Evolutionary conservation across 2,797 vertebrate genomes (phyloP).

Genomic region (Mus spretus): DNA sequence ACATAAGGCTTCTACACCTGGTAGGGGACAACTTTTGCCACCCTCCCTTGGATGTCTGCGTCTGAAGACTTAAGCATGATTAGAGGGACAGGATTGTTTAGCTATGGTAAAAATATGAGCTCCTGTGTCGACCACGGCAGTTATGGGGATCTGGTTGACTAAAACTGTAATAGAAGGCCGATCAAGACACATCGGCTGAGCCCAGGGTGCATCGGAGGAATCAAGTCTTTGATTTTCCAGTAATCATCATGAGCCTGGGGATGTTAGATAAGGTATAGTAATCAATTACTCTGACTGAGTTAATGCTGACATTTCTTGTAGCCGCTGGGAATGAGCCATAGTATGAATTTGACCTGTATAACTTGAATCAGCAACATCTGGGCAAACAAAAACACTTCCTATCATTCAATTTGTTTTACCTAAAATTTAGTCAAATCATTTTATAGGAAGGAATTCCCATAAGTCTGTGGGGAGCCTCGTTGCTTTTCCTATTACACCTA

Average conservation of each 20-base stretch:
- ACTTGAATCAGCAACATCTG: background rate
- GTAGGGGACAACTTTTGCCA: background rate
- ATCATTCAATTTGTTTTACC: background rate
- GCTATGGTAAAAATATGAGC: background rate
- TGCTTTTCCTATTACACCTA: background rate
- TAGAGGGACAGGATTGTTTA: background rate
- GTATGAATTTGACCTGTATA: background rate
- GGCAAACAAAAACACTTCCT: background rate
- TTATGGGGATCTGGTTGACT: background rate
- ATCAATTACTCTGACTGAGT: background rate
- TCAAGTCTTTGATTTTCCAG: background rate
- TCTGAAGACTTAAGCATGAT: background rate
- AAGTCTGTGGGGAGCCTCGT: background rate
- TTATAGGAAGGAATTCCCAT: background rate
- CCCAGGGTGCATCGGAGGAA: background rate
- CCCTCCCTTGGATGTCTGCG: background rate
- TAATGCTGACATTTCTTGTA: background rate
- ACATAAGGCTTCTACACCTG: background rate
- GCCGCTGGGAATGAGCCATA: background rate
- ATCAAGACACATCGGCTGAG: background rate
- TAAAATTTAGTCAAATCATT: background rate
- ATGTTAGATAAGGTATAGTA: background rate
- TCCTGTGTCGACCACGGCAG: background rate
- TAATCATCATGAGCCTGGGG: too few relatives aligned
- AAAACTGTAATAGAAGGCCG: background rate